Percentiles rank a stretch among this genome's conserved stretches.
These are phyloP conservation scores for Microcebus griseorufus DNA, from an alignment of 2,113 vertebrate species.

Conservation along the genomic window DNA sequence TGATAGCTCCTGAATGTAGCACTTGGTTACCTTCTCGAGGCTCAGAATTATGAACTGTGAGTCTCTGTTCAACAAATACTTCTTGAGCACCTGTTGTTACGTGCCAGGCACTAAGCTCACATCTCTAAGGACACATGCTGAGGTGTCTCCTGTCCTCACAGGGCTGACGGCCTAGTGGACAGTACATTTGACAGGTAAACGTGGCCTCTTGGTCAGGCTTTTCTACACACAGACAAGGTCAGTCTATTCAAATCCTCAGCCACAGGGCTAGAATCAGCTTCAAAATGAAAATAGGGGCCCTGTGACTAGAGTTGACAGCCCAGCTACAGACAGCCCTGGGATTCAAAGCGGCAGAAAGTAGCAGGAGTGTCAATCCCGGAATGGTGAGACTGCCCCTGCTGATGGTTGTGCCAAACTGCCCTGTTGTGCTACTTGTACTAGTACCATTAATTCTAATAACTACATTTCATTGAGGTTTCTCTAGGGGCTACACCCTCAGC, in stretches of 20 bases:
- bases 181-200: background rate
- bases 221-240: background rate
- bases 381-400: background rate
- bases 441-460: background rate
- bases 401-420: background rate
- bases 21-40: background rate
- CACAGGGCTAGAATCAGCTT: background rate
- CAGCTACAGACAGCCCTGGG: background rate
- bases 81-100: background rate
- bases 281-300: background rate
- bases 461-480: background rate
- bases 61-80: background rate
- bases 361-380: background rate
- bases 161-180: background rate
- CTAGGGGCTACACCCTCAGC: background rate
- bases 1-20: background rate
- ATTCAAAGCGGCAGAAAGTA: background rate
- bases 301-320: background rate
- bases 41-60: background rate
- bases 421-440: background rate
- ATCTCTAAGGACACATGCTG: background rate
- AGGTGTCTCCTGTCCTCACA: background rate
- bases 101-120: background rate
- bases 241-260: background rate
- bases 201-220: background rate